These are phyloP conservation scores for Melanerpes aurifrons DNA, from an alignment of 2,113 vertebrate species.

Conservation along the genomic window DNA sequence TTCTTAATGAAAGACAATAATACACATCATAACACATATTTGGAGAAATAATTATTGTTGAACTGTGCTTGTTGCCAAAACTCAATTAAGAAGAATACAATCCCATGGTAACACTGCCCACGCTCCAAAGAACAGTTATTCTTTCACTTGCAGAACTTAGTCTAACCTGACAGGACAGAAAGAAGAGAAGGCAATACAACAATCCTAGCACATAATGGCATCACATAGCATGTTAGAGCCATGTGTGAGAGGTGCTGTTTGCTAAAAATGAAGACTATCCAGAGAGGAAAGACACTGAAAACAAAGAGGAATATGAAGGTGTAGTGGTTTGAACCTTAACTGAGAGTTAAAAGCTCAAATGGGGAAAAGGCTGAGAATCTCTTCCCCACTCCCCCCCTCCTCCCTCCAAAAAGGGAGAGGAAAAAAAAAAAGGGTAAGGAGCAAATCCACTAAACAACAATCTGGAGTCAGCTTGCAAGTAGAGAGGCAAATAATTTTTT, in stretches of 20 bases:
- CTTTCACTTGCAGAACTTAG: neutral
- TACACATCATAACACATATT: neutral
- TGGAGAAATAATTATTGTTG: neutral
- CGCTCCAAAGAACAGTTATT: rapidly evolving
- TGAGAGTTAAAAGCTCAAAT: too few relatives aligned
- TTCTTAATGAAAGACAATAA: neutral
- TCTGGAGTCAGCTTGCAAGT: too few relatives aligned
- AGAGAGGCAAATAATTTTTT: too few relatives aligned
- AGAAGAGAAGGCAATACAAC: neutral
- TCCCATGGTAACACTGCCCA: neutral
- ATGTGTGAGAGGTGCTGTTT: neutral
- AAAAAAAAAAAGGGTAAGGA: too few relatives aligned
- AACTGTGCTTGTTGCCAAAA: neutral
- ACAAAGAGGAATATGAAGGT: neutral
- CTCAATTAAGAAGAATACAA: neutral
- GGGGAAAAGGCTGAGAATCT: too few relatives aligned
- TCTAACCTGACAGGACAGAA: neutral
- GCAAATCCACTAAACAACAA: too few relatives aligned
- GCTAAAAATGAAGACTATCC: neutral
- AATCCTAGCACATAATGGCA: neutral
- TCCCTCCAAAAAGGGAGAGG: too few relatives aligned
- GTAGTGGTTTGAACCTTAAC: too few relatives aligned
- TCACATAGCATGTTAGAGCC: neutral
- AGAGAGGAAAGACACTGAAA: neutral
- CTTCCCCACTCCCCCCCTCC: too few relatives aligned